A percentile compares a stretch with the other conserved stretches of the same genome.
phyloP scores from a whole-genome alignment of 2,888 invertebrate species.

The Drosophila mulleri region DNA sequence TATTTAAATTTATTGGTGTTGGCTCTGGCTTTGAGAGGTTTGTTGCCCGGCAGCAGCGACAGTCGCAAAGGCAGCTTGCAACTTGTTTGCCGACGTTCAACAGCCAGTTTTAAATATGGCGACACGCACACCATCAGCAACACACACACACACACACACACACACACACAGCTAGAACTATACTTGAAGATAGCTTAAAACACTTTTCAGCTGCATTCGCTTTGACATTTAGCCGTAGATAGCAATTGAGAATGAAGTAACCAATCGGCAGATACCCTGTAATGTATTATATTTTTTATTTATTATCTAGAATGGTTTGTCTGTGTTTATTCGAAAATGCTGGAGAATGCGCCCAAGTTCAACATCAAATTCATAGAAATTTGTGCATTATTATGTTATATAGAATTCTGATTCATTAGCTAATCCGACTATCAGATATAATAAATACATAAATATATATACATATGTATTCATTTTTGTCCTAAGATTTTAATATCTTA shows the following conservation, averaged over 20 bases:
- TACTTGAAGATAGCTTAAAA: constrained; percentile 29
- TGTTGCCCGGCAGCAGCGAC: constrained; percentile 42
- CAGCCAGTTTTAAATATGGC: constrained; percentile 63
- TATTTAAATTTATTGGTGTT: constrained; percentile 72
- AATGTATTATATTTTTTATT: background rate
- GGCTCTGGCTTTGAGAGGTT: constrained; percentile 31
- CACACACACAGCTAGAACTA: constrained; percentile 12
- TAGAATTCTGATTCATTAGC: background rate
- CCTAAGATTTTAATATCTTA: too few species aligned
- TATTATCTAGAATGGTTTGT: background rate
- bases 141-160: constrained; percentile 14
- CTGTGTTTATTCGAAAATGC: background rate
- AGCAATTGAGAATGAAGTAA: background rate
- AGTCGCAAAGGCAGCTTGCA: constrained; percentile 48
- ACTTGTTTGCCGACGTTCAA: constrained; percentile 66
- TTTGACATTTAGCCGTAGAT: constrained; percentile 14
- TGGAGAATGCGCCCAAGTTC: background rate
- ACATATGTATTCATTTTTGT: too few species aligned
- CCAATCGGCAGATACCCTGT: constrained; percentile 1
- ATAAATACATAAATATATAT: too few species aligned
- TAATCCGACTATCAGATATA: too few species aligned
- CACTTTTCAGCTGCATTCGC: constrained; percentile 8
- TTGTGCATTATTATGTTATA: background rate
- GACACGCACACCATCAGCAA: constrained; percentile 25
- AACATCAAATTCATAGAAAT: background rate